Base-by-base conservation (phyloP, 2,113 vertebrate genomes). In the Chaetops frenatus region DNA sequence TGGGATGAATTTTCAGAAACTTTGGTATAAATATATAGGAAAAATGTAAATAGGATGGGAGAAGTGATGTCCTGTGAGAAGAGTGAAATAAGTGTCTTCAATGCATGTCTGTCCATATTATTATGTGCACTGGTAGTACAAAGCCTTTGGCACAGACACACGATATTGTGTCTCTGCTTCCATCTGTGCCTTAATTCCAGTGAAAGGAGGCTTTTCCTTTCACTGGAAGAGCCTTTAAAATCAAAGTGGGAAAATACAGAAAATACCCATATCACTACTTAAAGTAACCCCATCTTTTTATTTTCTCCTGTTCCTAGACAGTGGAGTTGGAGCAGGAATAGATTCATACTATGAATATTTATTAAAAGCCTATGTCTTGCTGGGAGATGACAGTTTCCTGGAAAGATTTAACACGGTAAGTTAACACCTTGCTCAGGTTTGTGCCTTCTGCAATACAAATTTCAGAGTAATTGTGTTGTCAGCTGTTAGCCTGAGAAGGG, bases 281-380 rank as follows among this genome's bases (percentile, higher is more conserved):
- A 28, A 19, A 94, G 31, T 69, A 50, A 90, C 77, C 15, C 73
- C 86, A 74, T 21, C 18, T 53, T 90, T 93, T 81, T 62, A 10
- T 90, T 86, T 64, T 79, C 74, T 71, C 23, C 81, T 94, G 5
- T 97, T 97, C 88, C 22, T 95, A 99, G 99, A 99, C 92, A 99
- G 99, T 36, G 99, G 99, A 72, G 99, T 99, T 24, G 99, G 99
- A 97, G 99, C 99, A 5, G 99, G 99, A 77, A 99, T 99, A 93
- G 99, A 99, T 97, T 99, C 99, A 0, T 99, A 99, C 96, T 99
- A 99, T 96, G 99, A 99, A 96, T 99, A 99, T 97, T 98, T 99
- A 72, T 98, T 99, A 82, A 99, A 99, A 98, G 99, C 99, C 80
- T 99, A 99, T 92, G 97, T 99, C 94, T 98, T 99, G 87, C 97